phyloP scores from a whole-genome alignment of 2,113 vertebrate species.

The Aegypius monachus region DNA sequence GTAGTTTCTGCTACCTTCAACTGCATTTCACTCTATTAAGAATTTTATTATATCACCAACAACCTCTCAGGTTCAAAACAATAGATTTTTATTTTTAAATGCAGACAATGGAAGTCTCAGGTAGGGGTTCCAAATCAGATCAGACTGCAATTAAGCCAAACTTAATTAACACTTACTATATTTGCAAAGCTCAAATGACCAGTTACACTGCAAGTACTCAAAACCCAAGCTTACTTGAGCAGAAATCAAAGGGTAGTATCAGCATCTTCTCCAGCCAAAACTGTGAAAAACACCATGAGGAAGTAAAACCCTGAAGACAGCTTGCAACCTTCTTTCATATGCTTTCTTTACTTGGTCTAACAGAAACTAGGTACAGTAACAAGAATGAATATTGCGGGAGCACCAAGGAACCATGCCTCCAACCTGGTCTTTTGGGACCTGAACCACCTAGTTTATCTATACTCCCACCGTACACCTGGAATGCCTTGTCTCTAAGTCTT shows the following conservation, averaged over 20 bases:
- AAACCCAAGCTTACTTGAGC: not conserved
- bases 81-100: not conserved
- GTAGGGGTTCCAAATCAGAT: not conserved
- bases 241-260: not conserved
- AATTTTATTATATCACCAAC: not conserved
- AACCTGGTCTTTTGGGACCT: not conserved
- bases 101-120: not conserved
- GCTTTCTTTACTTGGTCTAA: not conserved
- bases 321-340: not conserved
- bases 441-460: not conserved
- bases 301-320: not conserved
- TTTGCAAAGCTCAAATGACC: not conserved
- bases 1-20: not conserved
- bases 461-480: not conserved
- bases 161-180: not conserved
- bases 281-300: not conserved
- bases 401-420: not conserved
- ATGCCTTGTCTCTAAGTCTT: not conserved
- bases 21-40: not conserved
- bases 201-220: not conserved
- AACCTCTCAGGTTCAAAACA: not conserved
- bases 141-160: not conserved
- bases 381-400: not conserved
- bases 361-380: not conserved
- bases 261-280: not conserved